These are phyloP conservation scores for Calameuta idolon DNA, from an alignment of 2,888 invertebrate genomes.

Conservation along the genomic window DNA sequence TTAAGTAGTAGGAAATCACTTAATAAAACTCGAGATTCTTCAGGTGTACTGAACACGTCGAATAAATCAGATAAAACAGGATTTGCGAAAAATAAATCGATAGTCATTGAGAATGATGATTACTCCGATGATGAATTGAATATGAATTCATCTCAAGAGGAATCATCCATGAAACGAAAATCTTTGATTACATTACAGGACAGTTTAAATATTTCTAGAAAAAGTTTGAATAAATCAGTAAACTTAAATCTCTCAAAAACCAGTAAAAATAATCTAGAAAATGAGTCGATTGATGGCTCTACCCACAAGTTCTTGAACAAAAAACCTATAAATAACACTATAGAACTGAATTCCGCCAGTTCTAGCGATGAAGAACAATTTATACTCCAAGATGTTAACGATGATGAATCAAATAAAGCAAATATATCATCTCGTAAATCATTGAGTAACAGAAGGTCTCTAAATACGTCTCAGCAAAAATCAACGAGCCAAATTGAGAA, in stretches of 20 bases:
- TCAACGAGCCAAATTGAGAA: background rate
- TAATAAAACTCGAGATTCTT: slow-evolving; percentile 13
- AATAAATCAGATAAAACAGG: background rate
- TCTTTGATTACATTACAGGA: background rate
- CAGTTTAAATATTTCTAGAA: background rate
- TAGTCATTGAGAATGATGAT: background rate
- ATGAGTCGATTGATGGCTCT: background rate
- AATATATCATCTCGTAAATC: background rate
- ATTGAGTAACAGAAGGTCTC: slow-evolving; percentile 2
- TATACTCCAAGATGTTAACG: background rate
- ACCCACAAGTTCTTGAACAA: background rate
- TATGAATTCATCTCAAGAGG: background rate
- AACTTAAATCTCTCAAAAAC: background rate
- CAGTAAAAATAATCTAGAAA: background rate
- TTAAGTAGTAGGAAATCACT: slow-evolving; percentile 21
- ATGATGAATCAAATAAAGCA: background rate
- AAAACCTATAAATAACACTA: background rate
- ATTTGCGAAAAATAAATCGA: slow-evolving; percentile 7
- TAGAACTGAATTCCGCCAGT: background rate
- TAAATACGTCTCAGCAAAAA: background rate
- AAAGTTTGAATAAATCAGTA: background rate
- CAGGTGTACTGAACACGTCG: background rate
- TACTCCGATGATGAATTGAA: background rate
- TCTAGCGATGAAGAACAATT: background rate
- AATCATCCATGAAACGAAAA: background rate